These are phyloP conservation scores for Allygus modestus DNA, from an alignment of 2,888 invertebrate genomes.

Conservation along the genomic window DNA sequence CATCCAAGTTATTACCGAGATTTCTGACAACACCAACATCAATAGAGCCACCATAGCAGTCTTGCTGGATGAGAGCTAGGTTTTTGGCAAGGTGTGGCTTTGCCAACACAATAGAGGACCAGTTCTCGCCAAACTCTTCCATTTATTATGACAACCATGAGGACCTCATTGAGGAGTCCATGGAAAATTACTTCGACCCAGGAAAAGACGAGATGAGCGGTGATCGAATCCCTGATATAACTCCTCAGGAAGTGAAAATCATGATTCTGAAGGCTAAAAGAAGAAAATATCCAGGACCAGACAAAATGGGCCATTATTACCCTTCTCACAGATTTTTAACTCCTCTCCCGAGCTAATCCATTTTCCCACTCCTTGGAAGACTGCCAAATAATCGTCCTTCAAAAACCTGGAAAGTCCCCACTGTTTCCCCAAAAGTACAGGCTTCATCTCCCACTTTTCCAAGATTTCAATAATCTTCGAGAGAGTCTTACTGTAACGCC, in stretches of 20 bases:
- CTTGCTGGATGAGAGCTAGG: not conserved
- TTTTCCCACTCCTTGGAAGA: not conserved
- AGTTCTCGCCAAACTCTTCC: not conserved
- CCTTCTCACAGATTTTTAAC: no score
- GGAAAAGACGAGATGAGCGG: not conserved
- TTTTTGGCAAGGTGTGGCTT: conserved; percentile 9
- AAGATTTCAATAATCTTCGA: no score
- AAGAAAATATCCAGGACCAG: no score
- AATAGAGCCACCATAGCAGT: not conserved
- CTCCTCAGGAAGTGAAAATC: no score
- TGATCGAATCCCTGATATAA: no score
- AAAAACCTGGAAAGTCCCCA: conserved; percentile 6
- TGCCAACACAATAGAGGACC: conserved; percentile 8
- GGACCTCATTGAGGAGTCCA: not conserved
- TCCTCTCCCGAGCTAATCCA: not conserved
- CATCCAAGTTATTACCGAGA: not conserved
- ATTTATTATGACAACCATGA: not conserved
- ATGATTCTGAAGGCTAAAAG: no score
- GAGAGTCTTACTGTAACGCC: not conserved
- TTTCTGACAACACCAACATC: not conserved
- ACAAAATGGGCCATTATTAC: no score
- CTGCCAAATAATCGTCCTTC: not conserved
- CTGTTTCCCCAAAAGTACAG: not conserved
- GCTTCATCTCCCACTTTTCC: not conserved
- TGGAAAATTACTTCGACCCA: not conserved